A percentile compares a stretch with the other conserved stretches of the same genome.
phyloP scores from a whole-genome alignment of 2,888 invertebrate genomes.

The Himalopsyche tibetana region DNA sequence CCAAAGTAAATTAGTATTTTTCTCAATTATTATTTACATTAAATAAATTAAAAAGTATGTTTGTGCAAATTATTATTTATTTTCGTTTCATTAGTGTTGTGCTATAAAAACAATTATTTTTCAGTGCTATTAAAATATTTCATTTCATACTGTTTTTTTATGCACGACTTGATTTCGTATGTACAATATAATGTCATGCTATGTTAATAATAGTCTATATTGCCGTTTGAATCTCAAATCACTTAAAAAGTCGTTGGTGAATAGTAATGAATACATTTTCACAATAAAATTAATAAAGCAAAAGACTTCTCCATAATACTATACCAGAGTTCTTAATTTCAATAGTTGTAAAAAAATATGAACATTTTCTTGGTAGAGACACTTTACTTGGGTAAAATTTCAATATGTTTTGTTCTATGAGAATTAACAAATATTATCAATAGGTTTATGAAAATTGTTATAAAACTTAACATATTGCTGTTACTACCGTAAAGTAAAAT shows the following conservation, averaged over 20 bases:
- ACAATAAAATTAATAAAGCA: not conserved
- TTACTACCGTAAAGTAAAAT: no score
- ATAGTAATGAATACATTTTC: not conserved
- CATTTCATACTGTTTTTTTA: not conserved
- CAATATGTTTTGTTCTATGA: no score
- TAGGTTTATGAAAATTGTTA: no score
- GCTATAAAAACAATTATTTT: conserved; percentile 22
- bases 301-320: not conserved
- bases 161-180: not conserved
- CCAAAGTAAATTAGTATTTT: no score
- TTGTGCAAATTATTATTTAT: conserved; percentile 20
- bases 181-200: not conserved
- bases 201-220: not conserved
- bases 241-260: not conserved
- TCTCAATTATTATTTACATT: no score
- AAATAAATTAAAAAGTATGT: not conserved
- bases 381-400: no score
- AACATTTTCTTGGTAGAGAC: no score
- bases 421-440: no score
- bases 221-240: not conserved
- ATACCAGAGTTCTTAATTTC: not conserved
- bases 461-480: no score
- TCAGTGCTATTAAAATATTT: conserved; percentile 39
- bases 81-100: not conserved
- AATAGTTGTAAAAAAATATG: no score